Evolutionary conservation across 2,888 invertebrate species (phyloP).

Genomic region (Neoascia interrupta): DNA sequence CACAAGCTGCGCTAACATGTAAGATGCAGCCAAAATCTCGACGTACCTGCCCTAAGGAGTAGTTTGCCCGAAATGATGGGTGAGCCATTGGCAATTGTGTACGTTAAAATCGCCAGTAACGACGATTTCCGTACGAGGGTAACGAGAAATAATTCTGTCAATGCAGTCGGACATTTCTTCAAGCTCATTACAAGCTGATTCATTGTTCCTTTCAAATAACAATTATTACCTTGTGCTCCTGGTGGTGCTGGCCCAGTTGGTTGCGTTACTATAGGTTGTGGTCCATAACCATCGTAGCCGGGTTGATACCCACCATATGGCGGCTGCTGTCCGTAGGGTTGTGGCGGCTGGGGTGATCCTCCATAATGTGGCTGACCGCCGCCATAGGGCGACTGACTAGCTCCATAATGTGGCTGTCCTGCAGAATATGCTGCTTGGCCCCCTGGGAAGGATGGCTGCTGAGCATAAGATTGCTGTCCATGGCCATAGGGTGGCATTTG

Average conservation of each 20-base stretch:
- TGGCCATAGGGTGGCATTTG: slow-evolving; percentile 75
- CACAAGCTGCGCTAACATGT: too few species aligned
- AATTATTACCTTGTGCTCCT: background rate
- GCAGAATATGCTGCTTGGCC: slow-evolving; percentile 49
- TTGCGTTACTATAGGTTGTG: slow-evolving; percentile 75
- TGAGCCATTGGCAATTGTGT: too few species aligned
- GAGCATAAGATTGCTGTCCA: slow-evolving; percentile 52
- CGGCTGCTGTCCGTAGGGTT: slow-evolving; percentile 54
- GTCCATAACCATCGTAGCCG: slow-evolving; percentile 71
- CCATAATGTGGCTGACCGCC: slow-evolving; percentile 49
- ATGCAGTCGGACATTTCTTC: too few species aligned
- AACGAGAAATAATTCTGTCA: too few species aligned
- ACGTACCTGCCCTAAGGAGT: too few species aligned
- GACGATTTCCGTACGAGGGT: too few species aligned
- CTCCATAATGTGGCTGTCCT: slow-evolving; percentile 63
- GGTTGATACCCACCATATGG: slow-evolving; percentile 71
- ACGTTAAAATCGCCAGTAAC: too few species aligned
- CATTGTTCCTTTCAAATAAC: too few species aligned
- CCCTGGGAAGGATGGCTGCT: slow-evolving; percentile 46
- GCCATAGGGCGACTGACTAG: slow-evolving; percentile 51
- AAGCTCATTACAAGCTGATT: too few species aligned
- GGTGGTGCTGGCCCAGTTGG: slow-evolving; percentile 72
- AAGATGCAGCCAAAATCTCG: too few species aligned
- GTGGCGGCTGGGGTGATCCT: slow-evolving; percentile 65
- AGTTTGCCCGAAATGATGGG: too few species aligned